Conservation (phyloP, 2,113 vertebrate genomes). For the Gobiocypris rarus region DNA sequence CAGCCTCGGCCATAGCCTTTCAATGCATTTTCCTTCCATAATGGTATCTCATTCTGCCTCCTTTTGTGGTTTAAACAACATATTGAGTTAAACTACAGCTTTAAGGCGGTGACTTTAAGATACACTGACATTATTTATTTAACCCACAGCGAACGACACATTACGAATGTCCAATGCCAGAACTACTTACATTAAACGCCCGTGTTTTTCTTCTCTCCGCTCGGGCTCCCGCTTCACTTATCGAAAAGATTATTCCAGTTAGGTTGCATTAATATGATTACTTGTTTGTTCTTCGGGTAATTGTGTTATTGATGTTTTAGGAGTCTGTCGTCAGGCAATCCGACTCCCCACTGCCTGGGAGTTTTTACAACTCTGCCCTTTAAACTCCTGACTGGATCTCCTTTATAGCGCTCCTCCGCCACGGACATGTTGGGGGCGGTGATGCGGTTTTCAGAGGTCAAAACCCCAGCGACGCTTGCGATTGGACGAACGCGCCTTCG, state of each 20-base stretch:
- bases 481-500: slow-evolving; percentile 64
- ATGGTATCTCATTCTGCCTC: background rate
- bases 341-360: slow-evolving; percentile 76
- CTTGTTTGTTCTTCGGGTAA: slow-evolving; percentile 29
- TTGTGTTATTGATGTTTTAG: slow-evolving; percentile 35
- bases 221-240: background rate
- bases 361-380: slow-evolving; percentile 83
- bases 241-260: slow-evolving; percentile 63
- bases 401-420: slow-evolving; percentile 79
- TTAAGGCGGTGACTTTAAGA: background rate
- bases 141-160: background rate
- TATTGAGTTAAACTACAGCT: background rate
- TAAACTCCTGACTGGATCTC: slow-evolving; percentile 66
- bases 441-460: slow-evolving; percentile 76
- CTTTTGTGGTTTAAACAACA: background rate
- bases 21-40: too few relatives aligned
- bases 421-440: slow-evolving; percentile 74
- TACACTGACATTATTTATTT: background rate
- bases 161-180: background rate
- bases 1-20: background rate
- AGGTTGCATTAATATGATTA: slow-evolving; percentile 13
- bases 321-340: slow-evolving; percentile 28
- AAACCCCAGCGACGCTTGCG: slow-evolving; percentile 58
- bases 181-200: slow-evolving; percentile 39
- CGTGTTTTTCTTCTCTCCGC: background rate